Percentiles rank a stretch among this genome's conserved stretches.
Evolutionary conservation across 2,888 invertebrate genomes (phyloP).

Genomic region (Cephus nigrinus): DNA sequence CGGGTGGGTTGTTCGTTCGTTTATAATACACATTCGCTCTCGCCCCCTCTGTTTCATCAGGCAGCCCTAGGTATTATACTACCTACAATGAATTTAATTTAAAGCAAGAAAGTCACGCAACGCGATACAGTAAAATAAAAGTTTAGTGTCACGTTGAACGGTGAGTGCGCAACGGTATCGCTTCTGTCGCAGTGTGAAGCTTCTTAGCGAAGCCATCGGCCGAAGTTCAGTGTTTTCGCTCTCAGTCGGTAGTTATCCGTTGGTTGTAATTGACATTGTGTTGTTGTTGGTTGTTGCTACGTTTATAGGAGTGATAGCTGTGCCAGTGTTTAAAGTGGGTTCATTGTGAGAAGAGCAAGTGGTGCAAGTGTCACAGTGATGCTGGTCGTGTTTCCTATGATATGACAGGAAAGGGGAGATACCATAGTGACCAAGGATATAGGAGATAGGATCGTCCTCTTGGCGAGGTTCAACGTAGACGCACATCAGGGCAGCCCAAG

Average conservation of each 20-base stretch:
- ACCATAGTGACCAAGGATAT: not conserved
- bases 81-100: not conserved
- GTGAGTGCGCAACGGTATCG: not conserved
- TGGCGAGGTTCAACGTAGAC: not conserved
- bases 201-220: too few relatives aligned
- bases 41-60: not conserved
- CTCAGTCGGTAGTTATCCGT: not conserved
- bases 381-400: not conserved
- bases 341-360: not conserved
- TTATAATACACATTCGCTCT: not conserved
- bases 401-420: not conserved
- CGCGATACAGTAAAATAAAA: not conserved
- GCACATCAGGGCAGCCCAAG: constrained; percentile 14
- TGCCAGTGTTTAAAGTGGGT: not conserved
- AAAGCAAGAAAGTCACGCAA: not conserved
- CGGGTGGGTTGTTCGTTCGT: constrained; percentile 31
- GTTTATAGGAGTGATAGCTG: not conserved
- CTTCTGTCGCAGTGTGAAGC: too few relatives aligned
- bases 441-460: not conserved
- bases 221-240: too few relatives aligned
- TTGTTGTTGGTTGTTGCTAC: not conserved
- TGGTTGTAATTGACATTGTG: not conserved
- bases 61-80: not conserved
- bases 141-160: not conserved
- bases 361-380: not conserved